Evolutionary conservation across 2,113 vertebrate species (phyloP).

Genomic region (Calidris pygmaea): DNA sequence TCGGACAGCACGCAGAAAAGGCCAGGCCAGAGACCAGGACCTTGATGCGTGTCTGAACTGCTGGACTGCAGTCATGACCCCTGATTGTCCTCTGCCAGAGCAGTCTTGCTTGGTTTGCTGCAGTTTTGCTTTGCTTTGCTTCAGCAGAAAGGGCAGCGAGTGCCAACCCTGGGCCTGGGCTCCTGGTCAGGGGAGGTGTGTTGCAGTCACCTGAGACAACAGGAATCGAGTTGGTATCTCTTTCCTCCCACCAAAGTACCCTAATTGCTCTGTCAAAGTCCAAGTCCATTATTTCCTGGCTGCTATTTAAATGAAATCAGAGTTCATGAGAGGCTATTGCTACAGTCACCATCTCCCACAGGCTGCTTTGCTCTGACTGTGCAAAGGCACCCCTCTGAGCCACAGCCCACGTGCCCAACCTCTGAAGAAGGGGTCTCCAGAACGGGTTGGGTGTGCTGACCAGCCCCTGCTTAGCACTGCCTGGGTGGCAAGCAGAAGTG

Average conservation of each 20-base stretch:
- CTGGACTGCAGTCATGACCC: not conserved
- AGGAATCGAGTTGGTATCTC: accelerated
- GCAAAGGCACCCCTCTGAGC: not conserved
- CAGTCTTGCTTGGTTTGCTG: not conserved
- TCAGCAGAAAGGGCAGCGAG: not conserved
- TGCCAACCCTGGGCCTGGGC: not conserved
- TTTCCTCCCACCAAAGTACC: not conserved
- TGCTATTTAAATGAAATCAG: not conserved
- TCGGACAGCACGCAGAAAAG: not conserved
- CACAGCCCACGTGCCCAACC: not conserved
- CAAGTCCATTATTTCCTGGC: not conserved
- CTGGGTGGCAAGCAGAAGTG: not conserved
- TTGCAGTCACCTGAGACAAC: not conserved
- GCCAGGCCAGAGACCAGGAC: not conserved
- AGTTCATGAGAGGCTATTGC: accelerated
- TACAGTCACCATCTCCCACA: not conserved
- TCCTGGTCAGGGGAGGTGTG: not conserved
- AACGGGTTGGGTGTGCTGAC: not conserved
- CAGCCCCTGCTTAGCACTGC: not conserved
- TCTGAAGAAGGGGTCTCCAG: not conserved
- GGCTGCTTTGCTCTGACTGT: not conserved
- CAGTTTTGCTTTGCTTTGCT: not conserved
- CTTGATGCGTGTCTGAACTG: not conserved
- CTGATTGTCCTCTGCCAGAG: not conserved
- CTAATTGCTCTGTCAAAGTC: not conserved